A percentile compares a stretch with the other conserved stretches of the same genome.
These are phyloP conservation scores for Drosophila nigritarsus DNA, from an alignment of 2,888 invertebrate genomes.

Conservation along the genomic window DNA sequence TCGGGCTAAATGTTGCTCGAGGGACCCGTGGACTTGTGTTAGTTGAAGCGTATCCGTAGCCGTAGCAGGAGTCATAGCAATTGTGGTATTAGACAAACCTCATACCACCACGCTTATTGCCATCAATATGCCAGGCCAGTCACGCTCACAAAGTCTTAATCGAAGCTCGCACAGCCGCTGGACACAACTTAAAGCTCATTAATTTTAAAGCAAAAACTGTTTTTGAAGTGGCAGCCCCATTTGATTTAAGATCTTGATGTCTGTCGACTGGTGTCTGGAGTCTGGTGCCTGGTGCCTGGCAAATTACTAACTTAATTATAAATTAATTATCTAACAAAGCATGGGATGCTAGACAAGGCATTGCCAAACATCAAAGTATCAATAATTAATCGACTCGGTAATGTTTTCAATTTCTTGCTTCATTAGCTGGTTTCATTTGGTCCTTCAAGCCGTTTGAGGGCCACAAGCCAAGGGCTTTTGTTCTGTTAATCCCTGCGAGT, in stretches of 20 bases:
- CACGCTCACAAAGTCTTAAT: slow-evolving; percentile 72
- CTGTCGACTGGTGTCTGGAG: slow-evolving; percentile 11
- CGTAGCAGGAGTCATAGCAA: not conserved
- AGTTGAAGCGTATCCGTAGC: slow-evolving; percentile 5
- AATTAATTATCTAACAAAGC: slow-evolving; percentile 73
- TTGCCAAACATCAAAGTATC: slow-evolving; percentile 74
- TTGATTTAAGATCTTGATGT: slow-evolving; percentile 20
- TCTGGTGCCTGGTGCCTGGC: slow-evolving; percentile 23
- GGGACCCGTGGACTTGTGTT: slow-evolving; percentile 20
- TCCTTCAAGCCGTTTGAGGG: slow-evolving; percentile 40
- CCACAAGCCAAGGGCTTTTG: slow-evolving; percentile 35
- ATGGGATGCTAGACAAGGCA: slow-evolving; percentile 31
- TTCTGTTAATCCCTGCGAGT: slow-evolving; percentile 40
- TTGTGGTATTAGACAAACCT: slow-evolving; percentile 24
- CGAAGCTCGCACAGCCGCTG: slow-evolving; percentile 57
- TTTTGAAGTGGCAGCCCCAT: slow-evolving; percentile 33
- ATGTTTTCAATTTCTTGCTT: slow-evolving; percentile 80
- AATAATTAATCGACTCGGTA: slow-evolving; percentile 79
- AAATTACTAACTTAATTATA: slow-evolving; percentile 77
- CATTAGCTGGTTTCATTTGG: slow-evolving; percentile 70
- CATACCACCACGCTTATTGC: slow-evolving; percentile 19
- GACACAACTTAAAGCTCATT: slow-evolving; percentile 63
- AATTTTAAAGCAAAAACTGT: slow-evolving; percentile 39
- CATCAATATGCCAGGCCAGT: slow-evolving; percentile 69
- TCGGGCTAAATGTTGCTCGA: slow-evolving; percentile 41